Conservation (phyloP, 2,797 vertebrate species). For the Sebastes matsubarae region DNA sequence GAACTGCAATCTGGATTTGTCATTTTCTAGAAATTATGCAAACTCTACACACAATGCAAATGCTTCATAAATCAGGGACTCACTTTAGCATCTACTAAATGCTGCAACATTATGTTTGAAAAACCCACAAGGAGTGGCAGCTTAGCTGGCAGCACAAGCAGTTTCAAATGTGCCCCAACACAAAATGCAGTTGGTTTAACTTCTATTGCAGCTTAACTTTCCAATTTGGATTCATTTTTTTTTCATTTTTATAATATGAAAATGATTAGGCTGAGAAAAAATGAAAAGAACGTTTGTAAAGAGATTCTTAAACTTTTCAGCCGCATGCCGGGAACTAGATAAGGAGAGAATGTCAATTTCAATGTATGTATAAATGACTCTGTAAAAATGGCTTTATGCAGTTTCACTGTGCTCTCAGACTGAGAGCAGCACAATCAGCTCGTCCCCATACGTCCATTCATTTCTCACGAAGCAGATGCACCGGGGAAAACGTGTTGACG, state of each 20-base stretch:
- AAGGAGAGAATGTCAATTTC: constrained; percentile 63
- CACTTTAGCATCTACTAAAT: constrained; percentile 14
- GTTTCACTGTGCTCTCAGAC: constrained; percentile 38
- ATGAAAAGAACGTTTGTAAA: constrained; percentile 44
- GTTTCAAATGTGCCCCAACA: constrained; percentile 38
- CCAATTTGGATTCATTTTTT: constrained; percentile 60
- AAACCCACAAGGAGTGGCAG: constrained; percentile 12
- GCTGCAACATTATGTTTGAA: constrained; percentile 18
- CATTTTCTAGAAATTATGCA: constrained; percentile 18
- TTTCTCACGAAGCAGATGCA: constrained; percentile 32
- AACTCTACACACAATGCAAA: constrained; percentile 7
- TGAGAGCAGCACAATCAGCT: constrained; percentile 43
- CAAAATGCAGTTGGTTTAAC: constrained; percentile 38
- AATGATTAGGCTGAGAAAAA: constrained; percentile 53
- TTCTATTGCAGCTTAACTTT: constrained; percentile 61
- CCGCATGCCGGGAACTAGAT: constrained; percentile 58
- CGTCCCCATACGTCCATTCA: constrained; percentile 30
- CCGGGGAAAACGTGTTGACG: constrained; percentile 17
- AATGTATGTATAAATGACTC: constrained; percentile 42
- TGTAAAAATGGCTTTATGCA: constrained; percentile 24
- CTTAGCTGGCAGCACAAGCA: constrained; percentile 27
- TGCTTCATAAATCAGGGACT: constrained; percentile 5
- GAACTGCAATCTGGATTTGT: not conserved
- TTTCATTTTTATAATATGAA: constrained; percentile 40
- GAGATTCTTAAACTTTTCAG: constrained; percentile 61